phyloP scores from a whole-genome alignment of 2,113 vertebrate species.

The Pelecanoides urinatrix region DNA sequence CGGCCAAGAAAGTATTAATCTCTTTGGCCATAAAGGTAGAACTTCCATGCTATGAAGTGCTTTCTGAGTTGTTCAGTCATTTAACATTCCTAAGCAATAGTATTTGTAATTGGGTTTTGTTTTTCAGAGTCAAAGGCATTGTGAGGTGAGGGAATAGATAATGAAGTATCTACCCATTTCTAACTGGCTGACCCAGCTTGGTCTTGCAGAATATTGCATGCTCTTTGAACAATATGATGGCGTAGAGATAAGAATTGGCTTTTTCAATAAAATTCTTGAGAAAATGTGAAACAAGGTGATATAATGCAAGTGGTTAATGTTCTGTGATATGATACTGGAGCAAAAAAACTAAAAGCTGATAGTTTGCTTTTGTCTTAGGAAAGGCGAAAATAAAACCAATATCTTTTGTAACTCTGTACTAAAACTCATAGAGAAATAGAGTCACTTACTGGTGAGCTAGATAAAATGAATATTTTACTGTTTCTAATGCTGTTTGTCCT shows the following conservation, averaged over 20 bases:
- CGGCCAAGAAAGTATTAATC: background rate
- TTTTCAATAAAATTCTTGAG: background rate
- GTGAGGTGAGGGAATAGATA: background rate
- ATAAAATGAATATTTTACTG: background rate
- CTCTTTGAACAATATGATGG: slow-evolving; percentile 76
- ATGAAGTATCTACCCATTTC: slow-evolving; percentile 81
- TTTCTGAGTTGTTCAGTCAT: background rate
- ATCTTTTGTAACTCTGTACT: background rate
- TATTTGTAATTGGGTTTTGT: background rate
- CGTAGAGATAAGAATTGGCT: slow-evolving; percentile 73
- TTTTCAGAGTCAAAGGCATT: background rate
- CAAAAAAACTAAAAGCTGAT: background rate
- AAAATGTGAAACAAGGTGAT: background rate
- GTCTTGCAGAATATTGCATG: slow-evolving; percentile 73
- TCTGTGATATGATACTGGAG: background rate
- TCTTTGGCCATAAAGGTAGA: background rate
- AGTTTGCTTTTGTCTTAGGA: background rate
- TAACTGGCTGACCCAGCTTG: slow-evolving; percentile 79
- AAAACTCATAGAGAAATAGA: background rate
- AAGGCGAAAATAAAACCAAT: background rate
- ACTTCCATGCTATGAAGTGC: background rate
- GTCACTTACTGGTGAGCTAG: background rate
- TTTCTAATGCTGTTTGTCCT: background rate
- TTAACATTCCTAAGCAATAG: background rate
- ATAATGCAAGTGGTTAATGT: background rate